Percentiles rank a stretch among this genome's conserved stretches.
Evolutionary conservation across 2,113 vertebrate species (phyloP).

Genomic region (Condylura cristata): DNA sequence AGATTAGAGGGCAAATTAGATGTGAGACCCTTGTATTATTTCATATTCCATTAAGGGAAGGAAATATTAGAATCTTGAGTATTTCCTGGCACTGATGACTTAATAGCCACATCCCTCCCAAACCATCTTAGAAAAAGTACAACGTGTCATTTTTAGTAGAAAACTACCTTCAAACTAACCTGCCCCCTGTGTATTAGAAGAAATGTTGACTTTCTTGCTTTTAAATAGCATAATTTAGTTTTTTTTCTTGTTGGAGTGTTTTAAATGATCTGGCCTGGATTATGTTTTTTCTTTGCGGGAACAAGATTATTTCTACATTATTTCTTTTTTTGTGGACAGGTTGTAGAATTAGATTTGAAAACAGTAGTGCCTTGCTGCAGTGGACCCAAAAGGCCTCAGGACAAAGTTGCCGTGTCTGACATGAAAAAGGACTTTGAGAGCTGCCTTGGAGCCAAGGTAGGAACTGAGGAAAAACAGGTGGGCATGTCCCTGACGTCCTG

Average conservation of each 20-base stretch:
- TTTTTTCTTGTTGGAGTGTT: neutral
- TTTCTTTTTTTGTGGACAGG: constrained; percentile 80
- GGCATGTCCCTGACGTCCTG: neutral
- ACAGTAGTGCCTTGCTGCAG: constrained; percentile 97
- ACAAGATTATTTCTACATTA: neutral
- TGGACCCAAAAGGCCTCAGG: constrained; percentile 97
- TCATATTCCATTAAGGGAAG: neutral
- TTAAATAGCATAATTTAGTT: neutral
- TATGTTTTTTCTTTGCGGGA: neutral
- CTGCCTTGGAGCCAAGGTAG: constrained; percentile 94
- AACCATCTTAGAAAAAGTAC: neutral
- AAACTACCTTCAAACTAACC: neutral
- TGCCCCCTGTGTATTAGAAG: neutral
- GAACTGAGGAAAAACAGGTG: neutral
- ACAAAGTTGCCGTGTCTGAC: constrained; percentile 93
- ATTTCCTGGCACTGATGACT: neutral
- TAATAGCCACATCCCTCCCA: neutral
- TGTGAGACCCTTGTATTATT: neutral
- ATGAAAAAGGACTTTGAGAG: constrained; percentile 95
- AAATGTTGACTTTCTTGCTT: neutral
- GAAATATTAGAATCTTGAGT: neutral
- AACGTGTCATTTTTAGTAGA: neutral
- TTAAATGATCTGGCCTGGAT: neutral
- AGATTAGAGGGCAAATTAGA: neutral
- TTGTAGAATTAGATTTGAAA: constrained; percentile 91